Conservation (phyloP, 64 coral and sea anemone genomes). For the Astreopora myriophthalma region DNA sequence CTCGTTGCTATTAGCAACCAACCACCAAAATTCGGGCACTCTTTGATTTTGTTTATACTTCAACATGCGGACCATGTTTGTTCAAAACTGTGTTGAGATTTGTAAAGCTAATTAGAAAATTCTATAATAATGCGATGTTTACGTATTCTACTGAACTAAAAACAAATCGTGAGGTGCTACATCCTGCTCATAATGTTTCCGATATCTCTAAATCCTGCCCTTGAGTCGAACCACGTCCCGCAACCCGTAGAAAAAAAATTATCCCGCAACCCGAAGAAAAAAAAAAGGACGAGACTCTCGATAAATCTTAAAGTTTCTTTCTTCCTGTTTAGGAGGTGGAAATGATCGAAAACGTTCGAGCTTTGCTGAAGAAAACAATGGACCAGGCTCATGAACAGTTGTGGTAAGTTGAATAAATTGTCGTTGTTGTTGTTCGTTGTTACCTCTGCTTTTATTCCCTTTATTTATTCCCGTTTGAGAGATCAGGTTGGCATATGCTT, state of each 20-base stretch:
- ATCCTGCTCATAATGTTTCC: too few relatives aligned
- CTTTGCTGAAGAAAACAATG: slow-evolving; percentile 93
- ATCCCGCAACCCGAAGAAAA: background rate
- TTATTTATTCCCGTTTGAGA: background rate
- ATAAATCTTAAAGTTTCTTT: background rate
- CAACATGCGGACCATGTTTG: background rate
- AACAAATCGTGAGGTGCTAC: too few relatives aligned
- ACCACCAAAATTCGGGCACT: background rate
- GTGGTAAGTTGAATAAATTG: slow-evolving; percentile 64
- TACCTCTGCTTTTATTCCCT: background rate
- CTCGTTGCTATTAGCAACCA: slow-evolving; percentile 9
- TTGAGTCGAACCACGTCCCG: too few relatives aligned
- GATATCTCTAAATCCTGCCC: too few relatives aligned
- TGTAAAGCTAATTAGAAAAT: background rate
- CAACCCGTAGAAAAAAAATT: too few relatives aligned
- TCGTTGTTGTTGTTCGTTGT: background rate
- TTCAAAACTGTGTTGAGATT: background rate
- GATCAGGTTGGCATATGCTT: too few relatives aligned
- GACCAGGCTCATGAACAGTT: slow-evolving; percentile 93
- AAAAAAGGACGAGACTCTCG: background rate
- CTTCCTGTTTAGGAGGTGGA: slow-evolving; percentile 72
- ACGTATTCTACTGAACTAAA: background rate
- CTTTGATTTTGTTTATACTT: background rate
- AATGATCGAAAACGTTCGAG: slow-evolving; percentile 95
- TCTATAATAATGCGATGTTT: background rate